Percentiles rank a stretch among this genome's conserved stretches.
Evolutionary conservation across 2,888 invertebrate genomes (phyloP).

Genomic region (Cephus sareptanus): DNA sequence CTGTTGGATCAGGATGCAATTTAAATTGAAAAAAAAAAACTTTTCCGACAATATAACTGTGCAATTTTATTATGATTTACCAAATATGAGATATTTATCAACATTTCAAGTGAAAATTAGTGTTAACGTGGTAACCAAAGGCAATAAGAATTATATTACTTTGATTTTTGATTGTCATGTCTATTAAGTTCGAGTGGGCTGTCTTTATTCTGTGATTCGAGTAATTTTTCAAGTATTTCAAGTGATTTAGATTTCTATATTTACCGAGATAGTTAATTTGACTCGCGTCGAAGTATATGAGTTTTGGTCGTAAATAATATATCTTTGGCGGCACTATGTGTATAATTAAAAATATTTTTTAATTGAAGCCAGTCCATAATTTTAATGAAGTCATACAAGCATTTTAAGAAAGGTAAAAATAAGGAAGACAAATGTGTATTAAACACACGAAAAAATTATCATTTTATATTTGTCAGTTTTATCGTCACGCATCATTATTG

Average conservation of each 20-base stretch:
- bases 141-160: neutral
- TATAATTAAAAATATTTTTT: neutral
- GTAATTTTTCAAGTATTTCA: neutral
- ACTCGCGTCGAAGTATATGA: no score
- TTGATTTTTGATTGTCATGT: neutral
- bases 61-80: neutral
- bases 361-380: neutral
- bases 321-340: no score
- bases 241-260: neutral
- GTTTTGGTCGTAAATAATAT: no score
- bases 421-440: no score
- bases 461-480: neutral
- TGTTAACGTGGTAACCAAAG: neutral
- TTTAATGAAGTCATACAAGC: neutral
- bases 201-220: neutral
- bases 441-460: neutral
- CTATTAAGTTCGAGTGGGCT: neutral
- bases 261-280: no score
- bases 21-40: neutral
- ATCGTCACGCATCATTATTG: neutral
- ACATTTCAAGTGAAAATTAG: neutral
- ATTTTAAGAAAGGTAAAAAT: neutral
- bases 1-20: neutral
- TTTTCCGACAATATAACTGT: neutral
- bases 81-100: neutral